Base-by-base conservation (phyloP, 2,113 vertebrate genomes). In the Melanerpes aurifrons region DNA sequence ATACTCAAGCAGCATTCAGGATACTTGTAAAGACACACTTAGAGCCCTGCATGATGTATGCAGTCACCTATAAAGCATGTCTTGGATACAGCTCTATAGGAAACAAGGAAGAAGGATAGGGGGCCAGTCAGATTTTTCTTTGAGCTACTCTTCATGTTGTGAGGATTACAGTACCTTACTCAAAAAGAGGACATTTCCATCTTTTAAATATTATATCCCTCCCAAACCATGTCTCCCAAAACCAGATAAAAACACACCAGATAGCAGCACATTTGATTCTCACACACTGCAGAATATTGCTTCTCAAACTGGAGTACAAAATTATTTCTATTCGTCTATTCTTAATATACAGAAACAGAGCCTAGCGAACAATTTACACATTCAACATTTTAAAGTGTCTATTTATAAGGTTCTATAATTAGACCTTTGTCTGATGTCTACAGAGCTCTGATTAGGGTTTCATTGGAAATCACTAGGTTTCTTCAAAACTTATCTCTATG, bases 11-110 rank as follows among this genome's bases (percentile, higher is more conserved):
- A 97, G 95, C 62, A 80, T 88, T 96, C 94, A 88, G 95, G 96
- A 97, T 97, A 93, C 96, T 97, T 97, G 97, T 96, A 96, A 87
- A 97, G 97, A 93, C 96, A 93, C 80, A 95, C 84, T 97, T 96
- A 88, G 95, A 97, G 96, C 94, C 84, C 90, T 76, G 87, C 86
- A 82, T 96, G 97, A 97, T 93, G 78, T 54, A 97, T 92, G 97
- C 94, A 93, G 97, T 96, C 97, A 93, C 97, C 97, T 97, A 97
- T 96, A 97, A 97, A 97, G 97, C 95, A 92, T 61, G 91, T 64
- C 90, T 97, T 88, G 80, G 92, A 95, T 93, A 92, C 86, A 29
- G 57, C 98, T 77, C 93, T 32, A 94, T 91, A 93, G 97, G 97
- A 97, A 96, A 96, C 85, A 59, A 84, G 82, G 89, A 93, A 89